These are phyloP conservation scores for Thinocorus orbignyianus DNA, from an alignment of 2,113 vertebrate species.

Conservation along the genomic window DNA sequence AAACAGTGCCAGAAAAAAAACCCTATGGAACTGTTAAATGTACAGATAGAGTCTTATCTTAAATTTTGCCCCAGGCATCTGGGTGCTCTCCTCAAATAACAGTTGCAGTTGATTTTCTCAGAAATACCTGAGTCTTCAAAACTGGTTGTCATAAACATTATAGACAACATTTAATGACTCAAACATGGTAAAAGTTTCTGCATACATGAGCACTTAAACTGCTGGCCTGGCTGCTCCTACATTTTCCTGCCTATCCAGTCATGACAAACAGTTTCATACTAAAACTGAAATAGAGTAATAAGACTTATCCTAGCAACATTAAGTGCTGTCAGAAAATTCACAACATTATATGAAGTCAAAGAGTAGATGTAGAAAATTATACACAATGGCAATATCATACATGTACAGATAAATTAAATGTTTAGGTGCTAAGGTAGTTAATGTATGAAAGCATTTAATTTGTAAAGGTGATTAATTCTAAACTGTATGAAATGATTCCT, in stretches of 20 bases:
- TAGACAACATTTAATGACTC: neutral
- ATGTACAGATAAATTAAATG: neutral
- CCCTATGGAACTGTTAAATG: neutral
- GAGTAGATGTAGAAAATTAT: neutral
- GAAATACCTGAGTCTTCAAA: neutral
- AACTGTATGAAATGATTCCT: neutral
- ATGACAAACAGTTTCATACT: neutral
- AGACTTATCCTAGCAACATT: neutral
- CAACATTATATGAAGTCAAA: neutral
- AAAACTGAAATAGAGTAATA: neutral
- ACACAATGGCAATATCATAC: neutral
- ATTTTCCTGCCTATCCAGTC: neutral
- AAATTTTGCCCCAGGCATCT: neutral
- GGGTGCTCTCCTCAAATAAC: neutral
- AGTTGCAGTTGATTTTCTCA: neutral
- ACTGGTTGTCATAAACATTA: neutral
- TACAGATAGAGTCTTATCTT: neutral
- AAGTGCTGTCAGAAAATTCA: neutral
- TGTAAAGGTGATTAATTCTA: neutral
- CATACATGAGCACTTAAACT: neutral
- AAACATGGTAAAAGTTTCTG: neutral
- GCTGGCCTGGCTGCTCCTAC: neutral
- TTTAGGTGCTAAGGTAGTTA: neutral
- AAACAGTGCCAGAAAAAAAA: neutral
- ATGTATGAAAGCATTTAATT: neutral